Base-by-base conservation (phyloP, 2,888 invertebrate genomes). In the Cryptocephalus moraei region DNA sequence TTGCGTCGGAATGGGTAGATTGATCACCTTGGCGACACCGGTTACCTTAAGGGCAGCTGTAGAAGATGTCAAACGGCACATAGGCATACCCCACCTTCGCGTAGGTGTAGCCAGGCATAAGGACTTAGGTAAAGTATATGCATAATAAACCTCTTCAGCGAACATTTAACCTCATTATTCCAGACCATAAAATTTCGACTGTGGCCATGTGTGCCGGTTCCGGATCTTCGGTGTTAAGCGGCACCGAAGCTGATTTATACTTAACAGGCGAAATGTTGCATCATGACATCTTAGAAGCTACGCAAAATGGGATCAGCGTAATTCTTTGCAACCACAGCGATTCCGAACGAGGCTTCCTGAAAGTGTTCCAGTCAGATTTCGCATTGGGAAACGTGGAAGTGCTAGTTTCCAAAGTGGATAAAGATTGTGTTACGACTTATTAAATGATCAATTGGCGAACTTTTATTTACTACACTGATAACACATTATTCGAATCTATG, bases 181-280 rank as follows among this genome's bases (percentile, higher is more conserved):
- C 6, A 36, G 36, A 12, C 12, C n/a, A 12, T 36, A 2, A 36
- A 4, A 6, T 36, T 36, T 41, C 40, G 12, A 78, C 75, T 1
- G 78, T 91, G 4, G 95, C 90, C 0, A 72, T 94, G 1, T 94
- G 94, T 67, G 93, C 92, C 32, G 96, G 96, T 0, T 89, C 94
- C 0, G 95, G 95, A 0, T 74, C 76, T 8, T 84, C 88, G 0
- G 78, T 95, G 1, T 70, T 96, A 13, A 80, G 80, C 53, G 81
- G 79, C 10, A 74, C 82, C 1, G 49, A 67, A 12, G 90, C 86
- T 2, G 91, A 93, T 71, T 73, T 96, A 10, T 89, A 86, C 61
- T 67, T 96, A 33, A 94, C 94, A 11, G 89, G 84, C 8, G 96
- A 96, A 76, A 94, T 96, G 93, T 79, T 88, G 1, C 96, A 96